A percentile compares a stretch with the other conserved stretches of the same genome.
These are phyloP conservation scores for Hipparchia semele DNA, from an alignment of 2,888 invertebrate species.

Conservation along the genomic window DNA sequence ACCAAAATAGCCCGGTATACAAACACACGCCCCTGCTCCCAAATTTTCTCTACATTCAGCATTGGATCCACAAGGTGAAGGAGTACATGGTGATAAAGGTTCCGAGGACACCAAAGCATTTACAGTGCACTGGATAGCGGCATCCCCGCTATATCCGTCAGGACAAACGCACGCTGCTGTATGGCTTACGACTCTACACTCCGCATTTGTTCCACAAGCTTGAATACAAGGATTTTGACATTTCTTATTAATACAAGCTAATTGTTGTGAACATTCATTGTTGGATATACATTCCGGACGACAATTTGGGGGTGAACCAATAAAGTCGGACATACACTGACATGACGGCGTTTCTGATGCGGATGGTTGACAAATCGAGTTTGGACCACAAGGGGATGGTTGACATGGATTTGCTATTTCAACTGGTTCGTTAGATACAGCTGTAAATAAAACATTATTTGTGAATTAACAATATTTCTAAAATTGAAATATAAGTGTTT, in stretches of 20 bases:
- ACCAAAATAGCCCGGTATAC: slow-evolving; percentile 87
- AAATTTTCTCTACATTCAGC: slow-evolving; percentile 84
- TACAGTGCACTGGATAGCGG: slow-evolving; percentile 85
- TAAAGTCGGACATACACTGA: slow-evolving; percentile 86
- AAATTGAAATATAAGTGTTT: too few species aligned
- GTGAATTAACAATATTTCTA: slow-evolving; percentile 1
- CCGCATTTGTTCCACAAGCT: slow-evolving; percentile 89
- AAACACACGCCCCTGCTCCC: slow-evolving; percentile 86
- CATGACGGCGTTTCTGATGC: slow-evolving; percentile 85
- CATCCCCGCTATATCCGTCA: slow-evolving; percentile 88
- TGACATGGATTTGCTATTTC: slow-evolving; percentile 84
- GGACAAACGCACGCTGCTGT: slow-evolving; percentile 88
- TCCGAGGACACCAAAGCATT: slow-evolving; percentile 53
- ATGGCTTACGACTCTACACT: slow-evolving; percentile 90
- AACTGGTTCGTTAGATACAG: slow-evolving; percentile 53
- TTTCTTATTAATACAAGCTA: slow-evolving; percentile 89
- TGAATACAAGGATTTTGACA: slow-evolving; percentile 90
- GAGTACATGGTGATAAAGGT: slow-evolving; percentile 81
- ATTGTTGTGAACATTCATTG: slow-evolving; percentile 86
- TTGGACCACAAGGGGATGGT: slow-evolving; percentile 90
- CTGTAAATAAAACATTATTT: slow-evolving; percentile 44
- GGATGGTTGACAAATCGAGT: slow-evolving; percentile 84
- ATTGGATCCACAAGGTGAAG: slow-evolving; percentile 85
- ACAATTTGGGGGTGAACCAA: slow-evolving; percentile 88
- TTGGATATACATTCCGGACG: slow-evolving; percentile 89